These are phyloP conservation scores for Tapirus indicus DNA, from an alignment of 2,797 vertebrate species.

Conservation along the genomic window DNA sequence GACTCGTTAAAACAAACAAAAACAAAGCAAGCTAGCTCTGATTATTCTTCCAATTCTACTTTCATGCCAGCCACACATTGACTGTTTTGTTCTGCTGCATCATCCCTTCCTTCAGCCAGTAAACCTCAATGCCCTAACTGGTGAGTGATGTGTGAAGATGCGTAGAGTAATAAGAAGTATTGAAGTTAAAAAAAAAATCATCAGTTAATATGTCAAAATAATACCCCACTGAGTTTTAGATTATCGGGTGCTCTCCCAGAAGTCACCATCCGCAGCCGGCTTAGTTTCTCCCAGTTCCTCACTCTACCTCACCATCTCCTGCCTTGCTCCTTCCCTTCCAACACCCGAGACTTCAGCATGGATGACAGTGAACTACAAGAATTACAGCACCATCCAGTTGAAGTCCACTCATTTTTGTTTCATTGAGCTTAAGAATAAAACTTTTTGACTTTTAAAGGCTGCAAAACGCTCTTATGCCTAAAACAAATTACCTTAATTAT, in stretches of 20 bases:
- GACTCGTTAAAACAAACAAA: not conserved
- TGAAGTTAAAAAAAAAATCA: not conserved
- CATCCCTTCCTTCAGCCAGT: not conserved
- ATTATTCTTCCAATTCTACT: not conserved
- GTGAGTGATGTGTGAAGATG: not conserved
- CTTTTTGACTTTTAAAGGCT: not conserved
- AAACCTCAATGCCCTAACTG: not conserved
- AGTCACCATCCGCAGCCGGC: not conserved
- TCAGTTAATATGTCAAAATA: not conserved
- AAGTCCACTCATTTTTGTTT: not conserved
- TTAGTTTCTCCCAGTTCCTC: not conserved
- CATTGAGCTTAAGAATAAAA: conserved; percentile 36
- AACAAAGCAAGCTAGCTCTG: not conserved
- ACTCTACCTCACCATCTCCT: not conserved
- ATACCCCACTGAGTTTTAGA: not conserved
- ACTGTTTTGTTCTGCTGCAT: not conserved
- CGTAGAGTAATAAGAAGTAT: not conserved
- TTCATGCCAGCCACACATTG: not conserved
- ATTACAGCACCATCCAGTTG: not conserved
- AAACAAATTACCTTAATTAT: not conserved
- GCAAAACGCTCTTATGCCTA: not conserved
- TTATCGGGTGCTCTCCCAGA: not conserved
- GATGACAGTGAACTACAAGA: not conserved
- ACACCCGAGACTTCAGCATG: not conserved
- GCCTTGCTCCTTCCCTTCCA: not conserved